Evolutionary conservation across 2,797 vertebrate genomes (phyloP).

Genomic region (Channa striata): DNA sequence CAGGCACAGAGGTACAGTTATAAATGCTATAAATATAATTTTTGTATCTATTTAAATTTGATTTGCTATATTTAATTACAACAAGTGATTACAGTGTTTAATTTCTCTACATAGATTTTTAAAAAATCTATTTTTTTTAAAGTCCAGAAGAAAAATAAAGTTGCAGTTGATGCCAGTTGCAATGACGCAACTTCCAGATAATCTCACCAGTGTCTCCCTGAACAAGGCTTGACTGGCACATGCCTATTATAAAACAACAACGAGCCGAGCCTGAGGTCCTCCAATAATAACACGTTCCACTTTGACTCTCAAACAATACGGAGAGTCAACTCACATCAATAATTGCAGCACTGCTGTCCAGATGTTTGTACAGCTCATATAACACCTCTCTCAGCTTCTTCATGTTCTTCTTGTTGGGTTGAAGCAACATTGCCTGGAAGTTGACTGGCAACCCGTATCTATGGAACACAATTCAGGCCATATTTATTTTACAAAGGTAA

Average conservation of each 20-base stretch:
- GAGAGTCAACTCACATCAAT: constrained; percentile 90
- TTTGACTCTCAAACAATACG: background rate
- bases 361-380: constrained; percentile 94
- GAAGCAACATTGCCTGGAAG: constrained; percentile 99
- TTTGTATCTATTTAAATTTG: background rate
- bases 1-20: constrained; percentile 6
- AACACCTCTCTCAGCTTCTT: constrained; percentile 97
- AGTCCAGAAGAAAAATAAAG: too few relatives aligned
- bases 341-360: constrained; percentile 96
- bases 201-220: too few relatives aligned
- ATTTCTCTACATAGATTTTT: too few relatives aligned
- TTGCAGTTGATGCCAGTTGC: too few relatives aligned
- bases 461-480: background rate
- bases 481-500: background rate
- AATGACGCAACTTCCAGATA: too few relatives aligned
- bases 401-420: constrained; percentile 98
- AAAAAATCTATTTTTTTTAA: background rate
- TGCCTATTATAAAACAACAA: too few relatives aligned
- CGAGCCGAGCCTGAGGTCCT: too few relatives aligned
- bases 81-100: too few relatives aligned
- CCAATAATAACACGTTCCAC: too few relatives aligned
- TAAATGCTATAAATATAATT: background rate
- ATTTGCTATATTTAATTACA: too few relatives aligned
- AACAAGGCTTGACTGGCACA: too few relatives aligned
- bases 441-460: constrained; percentile 99